Base-by-base conservation (phyloP, 2,797 vertebrate species). In the Meda fulgida region DNA sequence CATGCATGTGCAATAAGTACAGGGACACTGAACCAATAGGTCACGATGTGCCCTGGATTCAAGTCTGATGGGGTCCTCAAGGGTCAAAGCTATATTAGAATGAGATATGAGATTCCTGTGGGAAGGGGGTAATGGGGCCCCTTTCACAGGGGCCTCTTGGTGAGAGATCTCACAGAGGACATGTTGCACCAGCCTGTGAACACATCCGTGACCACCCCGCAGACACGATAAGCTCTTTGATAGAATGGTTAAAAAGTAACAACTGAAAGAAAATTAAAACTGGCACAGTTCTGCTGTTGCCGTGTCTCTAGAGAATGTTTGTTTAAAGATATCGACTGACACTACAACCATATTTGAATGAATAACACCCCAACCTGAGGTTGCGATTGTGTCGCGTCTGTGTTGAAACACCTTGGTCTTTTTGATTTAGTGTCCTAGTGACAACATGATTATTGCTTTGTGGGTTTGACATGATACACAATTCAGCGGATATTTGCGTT, bases 241-340 rank as follows among this genome's bases (percentile, higher is more conserved):
- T 80, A 80, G 83, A 78, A 60, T 19, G 48, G 86, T 78, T 85
- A 84, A 83, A 85, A 85, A 73, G 65, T 87, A 84, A 85, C 86
- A 78, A 75, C 84, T 78, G 78, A 81, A 66, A 81, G 67, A 75
- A 84, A 87, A 87, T 82, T 34, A 40, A 85, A 84, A 67, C 78
- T 85, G 58, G n/a, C 77, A 73, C 6, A 8, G 83, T 21, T 36
- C 19, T 14, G 3, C 40, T 71, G 84, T 36, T 84, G 69, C 75
- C 26, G 8, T 26, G 48, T 76, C 19, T 51, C 70, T 83, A 16
- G 7, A 29, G 26, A 80, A 63, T 83, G 81, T 89, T 87, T 81
- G 38, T 73, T 65, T 77, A 87, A 86, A 60, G 72, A 78, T 81
- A 84, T 84, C 71, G 73, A 70, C 55, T 73, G 76, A 60, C 76